phyloP scores from a whole-genome alignment of 2,797 vertebrate genomes.

The Streptopelia turtur region DNA sequence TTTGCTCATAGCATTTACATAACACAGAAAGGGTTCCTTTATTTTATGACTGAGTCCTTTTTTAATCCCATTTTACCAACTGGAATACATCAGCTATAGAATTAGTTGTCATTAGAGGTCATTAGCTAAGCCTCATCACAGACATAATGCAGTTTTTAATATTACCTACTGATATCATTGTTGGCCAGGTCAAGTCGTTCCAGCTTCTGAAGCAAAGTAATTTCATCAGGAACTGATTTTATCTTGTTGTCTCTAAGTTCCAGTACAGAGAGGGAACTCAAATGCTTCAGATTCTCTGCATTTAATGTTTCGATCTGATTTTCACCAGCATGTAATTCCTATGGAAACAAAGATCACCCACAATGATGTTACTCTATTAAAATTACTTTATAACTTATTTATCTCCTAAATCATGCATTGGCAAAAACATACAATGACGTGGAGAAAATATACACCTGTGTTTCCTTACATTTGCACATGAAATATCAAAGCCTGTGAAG shows the following conservation, averaged over 20 bases:
- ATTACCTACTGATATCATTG: conserved; percentile 89
- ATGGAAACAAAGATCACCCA: not conserved
- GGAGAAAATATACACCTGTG: not conserved
- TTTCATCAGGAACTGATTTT: conserved; percentile 83
- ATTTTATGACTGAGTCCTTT: not conserved
- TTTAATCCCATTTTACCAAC: not conserved
- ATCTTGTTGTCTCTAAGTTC: conserved; percentile 91
- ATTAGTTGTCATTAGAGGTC: not conserved
- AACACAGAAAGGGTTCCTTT: not conserved
- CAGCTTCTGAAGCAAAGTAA: conserved; percentile 80
- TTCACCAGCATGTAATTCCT: conserved; percentile 88
- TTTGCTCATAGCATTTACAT: not conserved
- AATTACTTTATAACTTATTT: not conserved
- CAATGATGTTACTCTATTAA: not conserved
- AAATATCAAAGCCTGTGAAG: not conserved
- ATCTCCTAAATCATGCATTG: not conserved
- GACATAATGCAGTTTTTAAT: not conserved
- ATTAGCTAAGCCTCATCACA: not conserved
- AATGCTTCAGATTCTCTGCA: conserved; percentile 79
- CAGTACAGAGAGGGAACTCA: conserved; percentile 82
- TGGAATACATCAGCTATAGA: not conserved
- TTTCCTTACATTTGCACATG: not conserved
- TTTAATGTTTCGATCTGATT: conserved; percentile 86
- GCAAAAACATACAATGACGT: accelerated
- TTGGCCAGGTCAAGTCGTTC: conserved; percentile 88